Evolutionary conservation across 2,797 vertebrate genomes (phyloP).

Genomic region (Sorex maritimensis): DNA sequence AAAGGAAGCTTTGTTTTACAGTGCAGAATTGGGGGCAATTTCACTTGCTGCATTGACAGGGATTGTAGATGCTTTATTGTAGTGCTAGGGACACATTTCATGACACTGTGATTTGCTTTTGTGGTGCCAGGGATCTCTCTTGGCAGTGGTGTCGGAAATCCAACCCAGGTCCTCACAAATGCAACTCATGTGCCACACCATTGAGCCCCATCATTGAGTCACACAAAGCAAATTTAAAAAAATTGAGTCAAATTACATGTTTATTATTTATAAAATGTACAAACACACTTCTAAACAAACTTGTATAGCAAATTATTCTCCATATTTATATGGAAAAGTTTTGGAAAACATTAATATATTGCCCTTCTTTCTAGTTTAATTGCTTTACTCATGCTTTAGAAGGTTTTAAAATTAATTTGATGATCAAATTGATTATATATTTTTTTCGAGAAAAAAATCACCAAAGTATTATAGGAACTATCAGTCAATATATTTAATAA

Average conservation of each 20-base stretch:
- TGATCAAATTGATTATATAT: background rate
- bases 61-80: too few relatives aligned
- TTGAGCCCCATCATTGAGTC: too few relatives aligned
- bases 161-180: too few relatives aligned
- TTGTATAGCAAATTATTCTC: constrained; percentile 17
- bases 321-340: constrained; percentile 22
- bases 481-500: background rate
- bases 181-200: too few relatives aligned
- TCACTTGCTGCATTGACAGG: too few relatives aligned
- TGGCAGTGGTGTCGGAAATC: too few relatives aligned
- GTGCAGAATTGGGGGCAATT: too few relatives aligned
- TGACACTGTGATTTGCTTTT: too few relatives aligned
- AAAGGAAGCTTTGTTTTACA: too few relatives aligned
- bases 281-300: background rate
- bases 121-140: too few relatives aligned
- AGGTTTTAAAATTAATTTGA: constrained; percentile 18
- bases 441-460: background rate
- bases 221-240: background rate
- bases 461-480: background rate
- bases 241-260: constrained; percentile 41
- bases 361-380: background rate
- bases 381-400: constrained; percentile 34
- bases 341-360: background rate
- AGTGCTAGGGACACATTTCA: too few relatives aligned
- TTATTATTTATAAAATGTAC: background rate